phyloP scores from a whole-genome alignment of 2,888 invertebrate species.

The Hyalella azteca region DNA sequence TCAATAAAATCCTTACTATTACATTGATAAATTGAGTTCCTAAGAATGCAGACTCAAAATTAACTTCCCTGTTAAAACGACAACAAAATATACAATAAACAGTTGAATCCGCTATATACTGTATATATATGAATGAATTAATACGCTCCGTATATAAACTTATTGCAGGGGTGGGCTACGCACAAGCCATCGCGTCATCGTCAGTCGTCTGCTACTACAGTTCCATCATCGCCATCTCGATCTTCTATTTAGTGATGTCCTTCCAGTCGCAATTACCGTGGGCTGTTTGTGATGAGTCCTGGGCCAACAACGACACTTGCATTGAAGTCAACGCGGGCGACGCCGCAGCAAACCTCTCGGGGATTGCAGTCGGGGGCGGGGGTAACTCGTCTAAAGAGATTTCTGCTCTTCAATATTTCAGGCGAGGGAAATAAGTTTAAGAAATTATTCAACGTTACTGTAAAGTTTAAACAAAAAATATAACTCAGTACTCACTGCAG shows the following conservation, averaged over 20 bases:
- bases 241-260: constrained; percentile 76
- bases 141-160: background rate
- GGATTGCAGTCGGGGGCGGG: background rate
- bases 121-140: too few species aligned
- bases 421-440: too few species aligned
- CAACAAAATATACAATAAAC: too few species aligned
- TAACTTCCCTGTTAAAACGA: too few species aligned
- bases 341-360: background rate
- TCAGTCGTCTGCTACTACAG: constrained; percentile 79
- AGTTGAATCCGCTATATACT: too few species aligned
- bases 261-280: constrained; percentile 76
- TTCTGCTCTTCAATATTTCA: constrained; percentile 11
- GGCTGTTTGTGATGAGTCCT: constrained; percentile 68
- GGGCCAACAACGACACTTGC: constrained; percentile 38
- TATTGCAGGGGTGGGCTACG: constrained; percentile 64
- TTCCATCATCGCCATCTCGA: constrained; percentile 74
- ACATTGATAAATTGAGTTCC: too few species aligned
- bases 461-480: too few species aligned
- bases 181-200: constrained; percentile 64
- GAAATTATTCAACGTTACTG: too few species aligned
- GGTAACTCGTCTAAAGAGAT: background rate
- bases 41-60: too few species aligned
- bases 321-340: constrained; percentile 32
- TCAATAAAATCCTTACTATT: too few species aligned
- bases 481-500: too few species aligned